Base-by-base conservation (phyloP, 2,797 vertebrate species). In the Spondyliosoma cantharus region DNA sequence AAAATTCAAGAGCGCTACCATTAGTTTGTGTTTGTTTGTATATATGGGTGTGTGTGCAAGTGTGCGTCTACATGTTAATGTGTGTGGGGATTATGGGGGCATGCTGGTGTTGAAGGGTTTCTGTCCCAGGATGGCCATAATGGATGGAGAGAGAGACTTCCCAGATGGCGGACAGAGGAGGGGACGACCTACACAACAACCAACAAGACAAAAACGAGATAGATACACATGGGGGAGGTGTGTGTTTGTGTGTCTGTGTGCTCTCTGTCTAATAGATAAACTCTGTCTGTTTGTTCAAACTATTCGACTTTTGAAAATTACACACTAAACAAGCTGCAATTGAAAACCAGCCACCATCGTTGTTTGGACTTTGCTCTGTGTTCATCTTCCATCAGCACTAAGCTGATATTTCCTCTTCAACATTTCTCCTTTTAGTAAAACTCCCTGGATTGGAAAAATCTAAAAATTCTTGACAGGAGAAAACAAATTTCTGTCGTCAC, bases 141-240 rank as follows among this genome's bases (percentile, higher is more conserved):
- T 92, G 82, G 90, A 93, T 91, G 89, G 76, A 84, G 76, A 84
- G 69, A 83, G 79, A 78, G 83, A 84, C 74, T 87, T 91, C 88
- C 86, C 91, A 92, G 87, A 91, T 92, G 93, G 86, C 86, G 80
- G 88, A 86, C 86, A 88, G 89, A 89, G 92, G 89, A 90, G 89
- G 90, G 76, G 80, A 79, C 63, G 84, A 93, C 91, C 90, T 91
- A 82, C 81, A 90, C 79, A 78, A 74, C 81, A 86, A 89, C 80
- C 71, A 82, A 78, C 87, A 87, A 70, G 54, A 74, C 54, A 74
- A 71, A 74, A 79, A 78, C 80, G 86, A 78, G 70, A 70, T 24
- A 22, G 53, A 72, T 49, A 59, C 74, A 72, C 62, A 76, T 43
- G 32, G 27, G 62, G 49, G 46, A 29, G 3, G 25, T 32, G 50